Percentiles rank a stretch among this genome's conserved stretches.
Evolutionary conservation across 2,888 invertebrate genomes (phyloP).

Genomic region (Volucella inflata): DNA sequence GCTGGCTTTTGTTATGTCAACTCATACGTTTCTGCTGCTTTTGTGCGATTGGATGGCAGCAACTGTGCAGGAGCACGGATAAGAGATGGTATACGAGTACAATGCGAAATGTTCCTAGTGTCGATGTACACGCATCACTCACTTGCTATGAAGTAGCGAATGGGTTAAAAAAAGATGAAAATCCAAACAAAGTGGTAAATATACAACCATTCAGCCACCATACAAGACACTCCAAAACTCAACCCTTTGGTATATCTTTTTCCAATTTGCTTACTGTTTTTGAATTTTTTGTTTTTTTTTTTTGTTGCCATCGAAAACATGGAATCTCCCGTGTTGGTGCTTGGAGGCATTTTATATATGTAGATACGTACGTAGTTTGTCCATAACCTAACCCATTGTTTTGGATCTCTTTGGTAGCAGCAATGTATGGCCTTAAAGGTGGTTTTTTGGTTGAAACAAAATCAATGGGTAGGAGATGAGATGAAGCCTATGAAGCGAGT

Average conservation of each 20-base stretch:
- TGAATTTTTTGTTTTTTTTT: constrained; percentile 10
- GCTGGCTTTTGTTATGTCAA: constrained; percentile 75
- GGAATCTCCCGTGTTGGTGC: constrained; percentile 58
- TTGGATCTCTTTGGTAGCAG: constrained; percentile 59
- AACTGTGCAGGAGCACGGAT: constrained; percentile 51
- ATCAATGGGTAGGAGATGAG: constrained; percentile 37
- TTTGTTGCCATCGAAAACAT: constrained; percentile 30
- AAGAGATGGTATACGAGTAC: constrained; percentile 46
- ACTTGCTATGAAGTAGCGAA: constrained; percentile 43
- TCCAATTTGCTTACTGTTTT: constrained; percentile 39
- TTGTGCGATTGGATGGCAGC: constrained; percentile 67
- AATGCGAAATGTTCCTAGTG: constrained; percentile 71
- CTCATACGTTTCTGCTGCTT: constrained; percentile 73
- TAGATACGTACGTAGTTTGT: constrained; percentile 50
- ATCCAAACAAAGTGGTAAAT: constrained; percentile 72
- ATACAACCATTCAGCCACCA: constrained; percentile 50
- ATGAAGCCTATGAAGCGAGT: constrained; percentile 73
- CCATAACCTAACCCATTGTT: constrained; percentile 69
- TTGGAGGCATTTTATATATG: constrained; percentile 57
- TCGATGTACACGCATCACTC: constrained; percentile 74
- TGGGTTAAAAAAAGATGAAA: constrained; percentile 59
- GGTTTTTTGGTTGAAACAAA: constrained; percentile 38
- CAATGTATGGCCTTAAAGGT: constrained; percentile 27
- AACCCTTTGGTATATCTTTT: constrained; percentile 67
- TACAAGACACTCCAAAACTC: constrained; percentile 62